Evolutionary conservation across 2,888 invertebrate genomes (phyloP).

Genomic region (Teleiodes luculella): DNA sequence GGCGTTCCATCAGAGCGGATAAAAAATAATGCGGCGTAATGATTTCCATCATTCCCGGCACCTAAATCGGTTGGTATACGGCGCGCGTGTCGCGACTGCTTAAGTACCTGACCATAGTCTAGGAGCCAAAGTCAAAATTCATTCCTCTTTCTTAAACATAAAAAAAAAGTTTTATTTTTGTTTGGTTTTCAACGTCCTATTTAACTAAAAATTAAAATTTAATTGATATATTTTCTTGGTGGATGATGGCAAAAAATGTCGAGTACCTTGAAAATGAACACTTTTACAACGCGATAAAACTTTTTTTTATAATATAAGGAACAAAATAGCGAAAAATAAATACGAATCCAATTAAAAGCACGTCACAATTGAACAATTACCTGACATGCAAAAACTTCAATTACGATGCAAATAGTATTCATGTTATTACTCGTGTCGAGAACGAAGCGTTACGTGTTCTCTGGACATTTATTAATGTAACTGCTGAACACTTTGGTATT

Average conservation of each 20-base stretch:
- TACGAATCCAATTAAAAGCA: background rate
- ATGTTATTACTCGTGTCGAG: background rate
- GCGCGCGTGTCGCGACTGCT: slow-evolving; percentile 48
- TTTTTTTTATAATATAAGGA: no score
- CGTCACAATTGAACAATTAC: background rate
- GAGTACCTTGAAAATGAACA: no score
- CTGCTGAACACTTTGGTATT: no score
- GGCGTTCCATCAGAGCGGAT: slow-evolving; percentile 41
- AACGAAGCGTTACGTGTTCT: background rate
- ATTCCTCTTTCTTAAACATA: no score
- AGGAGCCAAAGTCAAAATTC: slow-evolving; percentile 25
- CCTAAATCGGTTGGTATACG: slow-evolving; percentile 46
- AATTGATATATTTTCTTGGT: no score
- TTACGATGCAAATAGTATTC: background rate
- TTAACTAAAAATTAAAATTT: no score
- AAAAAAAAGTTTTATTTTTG: no score
- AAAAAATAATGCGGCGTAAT: slow-evolving; percentile 54
- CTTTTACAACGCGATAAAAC: no score
- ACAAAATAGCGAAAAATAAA: no score
- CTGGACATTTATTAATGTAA: no score
- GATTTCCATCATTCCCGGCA: slow-evolving; percentile 45
- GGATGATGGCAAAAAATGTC: no score
- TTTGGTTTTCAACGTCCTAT: no score
- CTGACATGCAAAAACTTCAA: slow-evolving; percentile 1
- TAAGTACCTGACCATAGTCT: slow-evolving; percentile 32